Percentiles rank a stretch among this genome's conserved stretches.
These are phyloP conservation scores for Pseudeuparius sepicola DNA, from an alignment of 2,888 invertebrate genomes.

Conservation along the genomic window DNA sequence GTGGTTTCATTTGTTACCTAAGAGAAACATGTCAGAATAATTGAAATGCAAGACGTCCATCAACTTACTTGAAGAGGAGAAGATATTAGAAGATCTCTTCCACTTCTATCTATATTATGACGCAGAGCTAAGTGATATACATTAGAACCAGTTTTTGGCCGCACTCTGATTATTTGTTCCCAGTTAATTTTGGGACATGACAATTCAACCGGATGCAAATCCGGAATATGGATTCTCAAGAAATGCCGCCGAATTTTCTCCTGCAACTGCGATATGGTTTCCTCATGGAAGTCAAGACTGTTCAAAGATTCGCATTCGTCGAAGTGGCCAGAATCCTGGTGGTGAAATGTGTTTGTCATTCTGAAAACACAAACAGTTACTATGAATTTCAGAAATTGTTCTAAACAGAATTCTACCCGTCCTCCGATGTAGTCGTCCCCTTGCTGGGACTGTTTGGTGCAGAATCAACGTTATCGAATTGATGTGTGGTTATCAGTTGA, in stretches of 20 bases:
- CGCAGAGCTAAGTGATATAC: constrained; percentile 61
- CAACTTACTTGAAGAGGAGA: constrained; percentile 62
- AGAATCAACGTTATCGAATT: constrained; percentile 52
- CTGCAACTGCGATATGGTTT: constrained; percentile 47
- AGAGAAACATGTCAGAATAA: constrained; percentile 18
- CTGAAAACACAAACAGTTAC: too few relatives aligned
- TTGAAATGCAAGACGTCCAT: not conserved
- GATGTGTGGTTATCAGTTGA: constrained; percentile 43
- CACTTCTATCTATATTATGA: constrained; percentile 48
- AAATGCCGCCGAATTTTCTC: constrained; percentile 56
- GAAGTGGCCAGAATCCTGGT: constrained; percentile 28
- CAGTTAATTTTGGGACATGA: constrained; percentile 55
- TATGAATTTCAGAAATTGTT: too few relatives aligned
- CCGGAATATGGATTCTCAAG: constrained; percentile 53
- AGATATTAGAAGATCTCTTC: constrained; percentile 50
- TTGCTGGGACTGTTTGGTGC: constrained; percentile 48
- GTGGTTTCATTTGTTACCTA: constrained; percentile 70
- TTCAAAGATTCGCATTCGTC: constrained; percentile 35
- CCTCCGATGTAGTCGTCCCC: too few relatives aligned
- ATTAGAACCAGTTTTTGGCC: constrained; percentile 42
- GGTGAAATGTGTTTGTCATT: too few relatives aligned
- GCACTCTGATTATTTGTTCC: constrained; percentile 54
- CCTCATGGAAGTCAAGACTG: constrained; percentile 40
- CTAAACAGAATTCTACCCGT: constrained; percentile 18
- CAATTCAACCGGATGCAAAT: constrained; percentile 52